Evolutionary conservation across 2,888 invertebrate genomes (phyloP).

Genomic region (Calameuta filiformis): DNA sequence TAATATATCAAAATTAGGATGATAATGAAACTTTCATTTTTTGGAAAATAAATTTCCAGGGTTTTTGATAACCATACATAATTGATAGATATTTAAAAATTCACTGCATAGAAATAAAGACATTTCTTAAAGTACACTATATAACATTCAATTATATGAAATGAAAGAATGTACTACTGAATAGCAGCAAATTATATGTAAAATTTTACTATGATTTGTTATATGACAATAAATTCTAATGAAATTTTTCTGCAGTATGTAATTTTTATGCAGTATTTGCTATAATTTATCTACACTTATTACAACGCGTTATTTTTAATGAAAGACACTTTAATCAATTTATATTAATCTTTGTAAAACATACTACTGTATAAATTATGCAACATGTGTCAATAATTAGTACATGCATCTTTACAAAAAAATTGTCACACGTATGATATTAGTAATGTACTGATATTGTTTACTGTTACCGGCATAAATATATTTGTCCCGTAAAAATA

Average conservation of each 20-base stretch:
- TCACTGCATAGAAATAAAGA: background rate
- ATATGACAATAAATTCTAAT: background rate
- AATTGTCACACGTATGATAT: background rate
- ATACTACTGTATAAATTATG: background rate
- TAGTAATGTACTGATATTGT: background rate
- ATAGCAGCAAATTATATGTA: background rate
- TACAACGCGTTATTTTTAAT: background rate
- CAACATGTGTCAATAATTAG: background rate
- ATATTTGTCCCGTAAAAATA: background rate
- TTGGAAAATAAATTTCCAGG: constrained; percentile 8
- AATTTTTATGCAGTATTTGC: background rate
- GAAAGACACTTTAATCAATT: background rate
- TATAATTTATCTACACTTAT: background rate
- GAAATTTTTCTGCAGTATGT: background rate
- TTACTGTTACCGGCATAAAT: background rate
- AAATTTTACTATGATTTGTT: background rate
- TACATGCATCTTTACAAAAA: background rate
- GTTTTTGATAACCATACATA: constrained; percentile 1
- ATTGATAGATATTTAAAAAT: constrained; percentile 7
- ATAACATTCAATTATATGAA: constrained; percentile 10
- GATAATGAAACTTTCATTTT: background rate
- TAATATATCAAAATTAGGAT: background rate
- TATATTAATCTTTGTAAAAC: background rate
- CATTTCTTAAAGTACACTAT: background rate
- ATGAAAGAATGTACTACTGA: background rate